A percentile compares a stretch with the other conserved stretches of the same genome.
These are phyloP conservation scores for Penaeus vannamei DNA, from an alignment of 1,140 invertebrate species.

Conservation along the genomic window DNA sequence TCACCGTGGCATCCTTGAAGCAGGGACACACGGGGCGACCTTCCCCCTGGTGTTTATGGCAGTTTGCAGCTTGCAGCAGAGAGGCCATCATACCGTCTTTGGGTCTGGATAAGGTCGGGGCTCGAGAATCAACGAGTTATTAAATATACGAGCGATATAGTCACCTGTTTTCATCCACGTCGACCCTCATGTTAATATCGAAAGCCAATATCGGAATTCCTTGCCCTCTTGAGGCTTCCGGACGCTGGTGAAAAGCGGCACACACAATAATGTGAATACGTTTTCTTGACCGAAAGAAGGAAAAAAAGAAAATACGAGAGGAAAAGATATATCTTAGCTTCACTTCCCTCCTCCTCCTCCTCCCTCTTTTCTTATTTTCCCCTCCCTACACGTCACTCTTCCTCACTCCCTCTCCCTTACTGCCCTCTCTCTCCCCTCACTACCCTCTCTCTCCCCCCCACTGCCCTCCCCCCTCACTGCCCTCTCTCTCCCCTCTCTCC, in stretches of 20 bases:
- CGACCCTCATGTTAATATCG: conserved; percentile 39
- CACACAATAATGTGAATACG: conserved; percentile 43
- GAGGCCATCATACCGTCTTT: too few relatives aligned
- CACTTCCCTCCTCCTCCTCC: background rate
- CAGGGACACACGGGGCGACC: too few relatives aligned
- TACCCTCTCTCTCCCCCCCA: background rate
- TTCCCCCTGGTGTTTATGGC: too few relatives aligned
- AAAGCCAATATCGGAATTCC: conserved; percentile 45
- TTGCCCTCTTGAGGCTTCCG: conserved; percentile 1
- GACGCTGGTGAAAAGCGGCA: background rate
- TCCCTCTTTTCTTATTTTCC: background rate
- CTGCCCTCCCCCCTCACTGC: background rate
- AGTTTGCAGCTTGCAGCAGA: too few relatives aligned
- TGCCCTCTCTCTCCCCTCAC: background rate
- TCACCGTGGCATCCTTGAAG: background rate
- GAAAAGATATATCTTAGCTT: conserved; percentile 8
- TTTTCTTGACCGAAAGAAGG: background rate
- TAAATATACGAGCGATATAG: conserved; percentile 3
- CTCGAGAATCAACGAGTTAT: background rate
- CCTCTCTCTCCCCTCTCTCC: conserved; percentile 1
- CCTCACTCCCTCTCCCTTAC: background rate
- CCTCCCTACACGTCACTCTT: background rate
- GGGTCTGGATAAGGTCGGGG: too few relatives aligned
- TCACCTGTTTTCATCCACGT: conserved; percentile 26
- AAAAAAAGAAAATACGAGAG: background rate